A percentile compares a stretch with the other conserved stretches of the same genome.
These are phyloP conservation scores for Pantherophis guttatus DNA, from an alignment of 2,113 vertebrate genomes.

Conservation along the genomic window DNA sequence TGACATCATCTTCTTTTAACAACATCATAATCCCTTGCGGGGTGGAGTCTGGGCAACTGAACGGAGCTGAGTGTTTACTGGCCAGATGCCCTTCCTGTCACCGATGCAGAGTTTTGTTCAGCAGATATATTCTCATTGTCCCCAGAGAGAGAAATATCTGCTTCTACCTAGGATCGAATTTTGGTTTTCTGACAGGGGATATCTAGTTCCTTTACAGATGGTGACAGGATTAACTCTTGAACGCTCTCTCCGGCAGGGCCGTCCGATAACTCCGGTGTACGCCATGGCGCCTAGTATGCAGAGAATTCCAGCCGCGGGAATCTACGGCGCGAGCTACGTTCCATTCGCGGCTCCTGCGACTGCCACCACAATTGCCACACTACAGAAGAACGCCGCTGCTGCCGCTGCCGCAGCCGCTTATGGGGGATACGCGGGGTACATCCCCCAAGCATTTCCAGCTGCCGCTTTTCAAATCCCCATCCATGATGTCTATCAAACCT, in stretches of 20 bases:
- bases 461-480: slow-evolving; percentile 89
- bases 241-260: slow-evolving; percentile 72
- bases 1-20: not conserved
- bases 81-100: too few relatives aligned
- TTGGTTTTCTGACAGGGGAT: not conserved
- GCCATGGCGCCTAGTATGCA: slow-evolving; percentile 89
- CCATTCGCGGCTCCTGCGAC: slow-evolving; percentile 84
- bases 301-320: slow-evolving; percentile 81
- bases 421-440: slow-evolving; percentile 82
- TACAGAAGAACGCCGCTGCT: slow-evolving; percentile 87
- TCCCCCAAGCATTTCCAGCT: slow-evolving; percentile 89
- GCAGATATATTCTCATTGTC: too few relatives aligned
- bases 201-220: not conserved
- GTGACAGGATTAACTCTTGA: not conserved
- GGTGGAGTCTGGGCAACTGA: too few relatives aligned
- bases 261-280: slow-evolving; percentile 93
- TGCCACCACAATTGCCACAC: slow-evolving; percentile 82
- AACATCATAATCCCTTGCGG: too few relatives aligned
- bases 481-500: slow-evolving; percentile 93
- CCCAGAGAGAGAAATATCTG: too few relatives aligned
- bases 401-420: slow-evolving; percentile 79
- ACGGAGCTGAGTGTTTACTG: too few relatives aligned
- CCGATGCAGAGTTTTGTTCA: too few relatives aligned
- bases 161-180: too few relatives aligned
- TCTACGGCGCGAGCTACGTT: slow-evolving; percentile 89